Evolutionary conservation across 2,113 vertebrate genomes (phyloP).

Genomic region (Fregetta grallaria): DNA sequence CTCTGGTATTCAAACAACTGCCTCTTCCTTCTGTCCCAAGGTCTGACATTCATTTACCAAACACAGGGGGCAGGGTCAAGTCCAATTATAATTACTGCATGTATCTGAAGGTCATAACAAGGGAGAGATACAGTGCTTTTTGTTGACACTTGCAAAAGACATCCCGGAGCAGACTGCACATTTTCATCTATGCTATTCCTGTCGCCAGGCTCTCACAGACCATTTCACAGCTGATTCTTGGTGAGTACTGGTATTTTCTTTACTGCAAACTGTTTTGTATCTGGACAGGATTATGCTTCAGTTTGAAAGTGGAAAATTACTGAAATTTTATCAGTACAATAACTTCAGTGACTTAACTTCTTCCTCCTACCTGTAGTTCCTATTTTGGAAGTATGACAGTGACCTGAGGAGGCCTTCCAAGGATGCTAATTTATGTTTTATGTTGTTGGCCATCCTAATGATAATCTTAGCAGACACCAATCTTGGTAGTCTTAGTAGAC

Average conservation of each 20-base stretch:
- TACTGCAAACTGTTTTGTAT: neutral
- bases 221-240: neutral
- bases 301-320: neutral
- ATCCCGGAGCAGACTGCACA: neutral
- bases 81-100: neutral
- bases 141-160: neutral
- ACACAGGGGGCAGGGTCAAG: neutral
- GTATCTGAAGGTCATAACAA: neutral
- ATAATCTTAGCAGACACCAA: neutral
- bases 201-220: neutral
- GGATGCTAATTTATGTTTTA: neutral
- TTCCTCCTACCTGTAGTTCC: neutral
- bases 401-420: neutral
- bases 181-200: neutral
- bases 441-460: neutral
- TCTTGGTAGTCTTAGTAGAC: neutral
- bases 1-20: neutral
- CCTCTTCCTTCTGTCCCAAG: neutral
- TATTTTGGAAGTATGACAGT: neutral
- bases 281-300: neutral
- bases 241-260: neutral
- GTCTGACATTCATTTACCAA: neutral
- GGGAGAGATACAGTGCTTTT: neutral
- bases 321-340: neutral
- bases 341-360: neutral